These are phyloP conservation scores for Euura lappo DNA, from an alignment of 1,140 invertebrate genomes.

Conservation along the genomic window DNA sequence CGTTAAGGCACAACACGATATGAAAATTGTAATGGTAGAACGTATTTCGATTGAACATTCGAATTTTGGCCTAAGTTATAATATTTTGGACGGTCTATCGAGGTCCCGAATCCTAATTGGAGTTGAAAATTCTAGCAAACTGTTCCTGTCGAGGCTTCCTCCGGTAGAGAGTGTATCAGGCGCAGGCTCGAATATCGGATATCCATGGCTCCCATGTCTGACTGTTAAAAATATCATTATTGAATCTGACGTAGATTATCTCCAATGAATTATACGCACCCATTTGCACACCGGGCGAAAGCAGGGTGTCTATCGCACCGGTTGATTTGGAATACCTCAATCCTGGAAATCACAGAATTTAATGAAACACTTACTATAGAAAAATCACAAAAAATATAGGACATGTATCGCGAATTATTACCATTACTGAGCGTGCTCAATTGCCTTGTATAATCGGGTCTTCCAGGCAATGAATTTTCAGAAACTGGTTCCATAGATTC, in stretches of 20 bases:
- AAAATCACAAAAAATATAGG: constrained; percentile 11
- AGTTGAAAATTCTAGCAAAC: background rate
- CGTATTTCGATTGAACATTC: too few relatives aligned
- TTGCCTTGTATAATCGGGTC: constrained; percentile 22
- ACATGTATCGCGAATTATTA: constrained; percentile 12
- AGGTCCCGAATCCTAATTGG: background rate
- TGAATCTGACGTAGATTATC: background rate
- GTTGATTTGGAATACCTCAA: constrained; percentile 47
- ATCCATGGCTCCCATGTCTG: background rate
- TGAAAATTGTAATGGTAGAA: too few relatives aligned
- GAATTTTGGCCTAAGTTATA: too few relatives aligned
- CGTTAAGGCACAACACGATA: too few relatives aligned
- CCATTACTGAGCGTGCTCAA: constrained; percentile 14
- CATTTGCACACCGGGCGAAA: background rate
- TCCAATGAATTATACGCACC: background rate
- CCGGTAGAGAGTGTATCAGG: background rate
- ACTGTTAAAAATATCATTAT: background rate
- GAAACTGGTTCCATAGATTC: constrained; percentile 43
- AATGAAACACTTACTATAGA: background rate
- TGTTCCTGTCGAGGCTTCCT: background rate
- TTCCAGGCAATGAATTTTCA: constrained; percentile 29
- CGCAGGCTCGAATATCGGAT: background rate
- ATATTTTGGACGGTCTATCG: too few relatives aligned
- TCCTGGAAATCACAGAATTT: constrained; percentile 31
- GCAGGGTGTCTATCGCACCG: constrained; percentile 39